Evolutionary conservation across 1,140 invertebrate genomes (phyloP).

Genomic region (Sinonovacula constricta): DNA sequence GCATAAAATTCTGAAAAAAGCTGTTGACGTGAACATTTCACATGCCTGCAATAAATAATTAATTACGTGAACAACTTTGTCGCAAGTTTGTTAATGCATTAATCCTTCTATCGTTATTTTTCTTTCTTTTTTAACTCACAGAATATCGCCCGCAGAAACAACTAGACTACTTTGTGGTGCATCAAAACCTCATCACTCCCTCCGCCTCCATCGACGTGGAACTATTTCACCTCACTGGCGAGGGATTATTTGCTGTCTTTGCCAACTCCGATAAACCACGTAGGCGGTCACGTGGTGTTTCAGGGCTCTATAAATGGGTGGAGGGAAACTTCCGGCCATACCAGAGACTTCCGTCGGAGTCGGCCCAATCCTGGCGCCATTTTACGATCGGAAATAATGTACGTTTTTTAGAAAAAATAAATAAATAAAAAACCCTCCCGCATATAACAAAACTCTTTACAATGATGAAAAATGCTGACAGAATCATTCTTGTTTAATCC

Average conservation of each 20-base stretch:
- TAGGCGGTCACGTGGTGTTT: constrained; percentile 47
- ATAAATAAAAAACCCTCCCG: too few relatives aligned
- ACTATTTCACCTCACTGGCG: constrained; percentile 71
- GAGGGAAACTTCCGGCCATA: constrained; percentile 67
- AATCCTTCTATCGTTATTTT: neutral
- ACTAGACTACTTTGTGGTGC: constrained; percentile 72
- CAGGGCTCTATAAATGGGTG: constrained; percentile 72
- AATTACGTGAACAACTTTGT: too few relatives aligned
- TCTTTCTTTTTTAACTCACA: neutral
- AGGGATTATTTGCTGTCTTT: constrained; percentile 74
- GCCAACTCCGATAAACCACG: constrained; percentile 56
- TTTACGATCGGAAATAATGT: constrained; percentile 72
- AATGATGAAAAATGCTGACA: too few relatives aligned
- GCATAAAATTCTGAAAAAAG: too few relatives aligned
- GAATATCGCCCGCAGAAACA: neutral
- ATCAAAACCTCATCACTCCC: constrained; percentile 69
- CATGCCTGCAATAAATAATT: too few relatives aligned
- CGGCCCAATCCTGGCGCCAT: constrained; percentile 70
- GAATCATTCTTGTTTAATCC: too few relatives aligned
- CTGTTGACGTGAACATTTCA: too few relatives aligned
- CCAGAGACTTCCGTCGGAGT: constrained; percentile 69
- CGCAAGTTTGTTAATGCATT: neutral
- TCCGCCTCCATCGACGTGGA: constrained; percentile 73
- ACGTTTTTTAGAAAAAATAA: too few relatives aligned
- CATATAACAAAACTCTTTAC: too few relatives aligned